Evolutionary conservation across 2,797 vertebrate genomes (phyloP).

Genomic region (Chloroceryle inda): DNA sequence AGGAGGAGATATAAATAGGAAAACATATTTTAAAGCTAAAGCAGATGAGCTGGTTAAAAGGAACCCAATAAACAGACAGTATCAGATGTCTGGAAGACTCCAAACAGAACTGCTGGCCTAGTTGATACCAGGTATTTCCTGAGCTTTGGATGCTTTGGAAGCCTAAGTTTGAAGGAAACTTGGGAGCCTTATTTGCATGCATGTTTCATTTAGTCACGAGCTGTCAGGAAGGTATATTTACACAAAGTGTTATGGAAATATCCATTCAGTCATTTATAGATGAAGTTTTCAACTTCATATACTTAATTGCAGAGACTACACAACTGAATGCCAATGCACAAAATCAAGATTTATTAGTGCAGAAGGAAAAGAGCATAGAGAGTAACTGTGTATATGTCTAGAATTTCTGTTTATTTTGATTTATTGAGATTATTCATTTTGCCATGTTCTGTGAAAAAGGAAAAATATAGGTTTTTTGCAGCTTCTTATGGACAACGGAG

Average conservation of each 20-base stretch:
- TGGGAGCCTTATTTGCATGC: constrained; percentile 40
- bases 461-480: background rate
- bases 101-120: background rate
- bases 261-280: constrained; percentile 44
- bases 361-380: background rate
- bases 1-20: background rate
- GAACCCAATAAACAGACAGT: background rate
- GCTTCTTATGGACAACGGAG: background rate
- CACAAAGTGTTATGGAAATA: background rate
- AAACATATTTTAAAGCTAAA: background rate
- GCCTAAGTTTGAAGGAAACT: background rate
- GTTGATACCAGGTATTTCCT: background rate
- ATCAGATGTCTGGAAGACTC: background rate
- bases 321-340: constrained; percentile 31
- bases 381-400: background rate
- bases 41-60: background rate
- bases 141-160: background rate
- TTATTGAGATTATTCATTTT: constrained; percentile 1
- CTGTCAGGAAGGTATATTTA: constrained; percentile 18
- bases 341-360: constrained; percentile 13
- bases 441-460: background rate
- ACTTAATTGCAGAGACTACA: constrained; percentile 45
- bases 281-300: constrained; percentile 54
- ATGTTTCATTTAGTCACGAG: constrained; percentile 7
- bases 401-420: background rate